Conservation (phyloP, 2,888 invertebrate species). For the Holacanthella duospinosa region DNA sequence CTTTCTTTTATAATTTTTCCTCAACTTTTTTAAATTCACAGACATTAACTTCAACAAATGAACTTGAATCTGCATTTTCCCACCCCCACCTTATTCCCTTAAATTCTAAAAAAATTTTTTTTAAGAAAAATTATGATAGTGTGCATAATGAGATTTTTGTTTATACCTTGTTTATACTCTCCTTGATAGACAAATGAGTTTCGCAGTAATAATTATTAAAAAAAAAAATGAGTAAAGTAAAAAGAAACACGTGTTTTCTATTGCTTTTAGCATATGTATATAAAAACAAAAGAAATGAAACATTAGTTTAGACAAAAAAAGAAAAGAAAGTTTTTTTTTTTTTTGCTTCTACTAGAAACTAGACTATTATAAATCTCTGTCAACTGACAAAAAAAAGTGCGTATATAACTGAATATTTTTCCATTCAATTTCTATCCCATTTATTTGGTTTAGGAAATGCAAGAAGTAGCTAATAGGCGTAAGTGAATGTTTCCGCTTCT, state of each 20-base stretch:
- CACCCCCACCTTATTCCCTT: too few relatives aligned
- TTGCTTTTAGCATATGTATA: neutral
- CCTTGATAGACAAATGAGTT: too few relatives aligned
- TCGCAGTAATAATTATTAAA: neutral
- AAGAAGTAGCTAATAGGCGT: conserved; percentile 4
- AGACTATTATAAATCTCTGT: neutral
- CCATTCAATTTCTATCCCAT: conserved; percentile 1
- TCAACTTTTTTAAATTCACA: neutral
- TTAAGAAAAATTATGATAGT: too few relatives aligned
- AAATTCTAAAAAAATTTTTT: too few relatives aligned
- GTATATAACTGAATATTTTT: conserved; percentile 2
- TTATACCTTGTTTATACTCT: too few relatives aligned
- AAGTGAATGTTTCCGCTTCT: conserved; percentile 6
- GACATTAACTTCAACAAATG: neutral
- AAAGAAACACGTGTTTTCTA: neutral
- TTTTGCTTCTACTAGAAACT: too few relatives aligned
- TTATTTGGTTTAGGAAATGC: neutral
- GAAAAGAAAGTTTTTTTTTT: neutral
- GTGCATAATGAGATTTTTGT: too few relatives aligned
- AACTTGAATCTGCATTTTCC: too few relatives aligned
- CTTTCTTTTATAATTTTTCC: conserved; percentile 15
- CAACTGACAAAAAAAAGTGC: too few relatives aligned
- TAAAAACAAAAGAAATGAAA: neutral
- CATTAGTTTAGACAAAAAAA: neutral
- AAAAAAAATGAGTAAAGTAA: neutral